A percentile compares a stretch with the other conserved stretches of the same genome.
Conservation (phyloP, 2,888 invertebrate genomes). For the Omphaloscelis lunosa region DNA sequence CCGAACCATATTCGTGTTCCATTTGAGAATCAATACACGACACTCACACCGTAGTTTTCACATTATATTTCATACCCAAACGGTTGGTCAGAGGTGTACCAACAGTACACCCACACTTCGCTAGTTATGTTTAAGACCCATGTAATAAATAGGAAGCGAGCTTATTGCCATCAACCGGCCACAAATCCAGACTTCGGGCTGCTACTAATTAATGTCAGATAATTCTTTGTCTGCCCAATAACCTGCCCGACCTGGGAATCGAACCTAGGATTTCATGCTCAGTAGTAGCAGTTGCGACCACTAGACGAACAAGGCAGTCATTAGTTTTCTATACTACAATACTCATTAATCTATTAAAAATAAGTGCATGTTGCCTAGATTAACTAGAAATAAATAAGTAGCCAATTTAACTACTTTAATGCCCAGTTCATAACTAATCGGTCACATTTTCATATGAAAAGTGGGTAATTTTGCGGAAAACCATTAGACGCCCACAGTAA, state of each 20-base stretch:
- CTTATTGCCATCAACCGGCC: background rate
- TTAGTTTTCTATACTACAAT: background rate
- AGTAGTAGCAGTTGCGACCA: background rate
- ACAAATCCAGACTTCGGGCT: background rate
- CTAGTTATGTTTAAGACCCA: background rate
- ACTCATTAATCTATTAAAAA: constrained; percentile 12
- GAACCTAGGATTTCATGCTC: background rate
- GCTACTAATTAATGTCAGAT: background rate
- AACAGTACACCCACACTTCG: background rate
- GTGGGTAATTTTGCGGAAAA: constrained; percentile 51
- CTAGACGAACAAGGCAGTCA: background rate
- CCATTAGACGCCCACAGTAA: constrained; percentile 42
- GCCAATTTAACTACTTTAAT: constrained; percentile 19
- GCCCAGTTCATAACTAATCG: constrained; percentile 26
- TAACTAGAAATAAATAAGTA: constrained; percentile 9
- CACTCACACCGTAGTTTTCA: background rate
- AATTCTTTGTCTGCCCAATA: background rate
- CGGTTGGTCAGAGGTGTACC: no score
- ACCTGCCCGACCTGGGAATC: background rate
- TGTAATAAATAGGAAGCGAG: background rate
- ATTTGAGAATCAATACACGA: background rate
- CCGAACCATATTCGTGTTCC: no score
- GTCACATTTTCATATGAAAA: constrained; percentile 43
- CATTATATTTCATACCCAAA: background rate
- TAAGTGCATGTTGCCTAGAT: background rate